Evolutionary conservation across 1,140 invertebrate species (phyloP), one percentile per base, ranked within the genome.

Genomic region (Aphelinus atriplicis): DNA sequence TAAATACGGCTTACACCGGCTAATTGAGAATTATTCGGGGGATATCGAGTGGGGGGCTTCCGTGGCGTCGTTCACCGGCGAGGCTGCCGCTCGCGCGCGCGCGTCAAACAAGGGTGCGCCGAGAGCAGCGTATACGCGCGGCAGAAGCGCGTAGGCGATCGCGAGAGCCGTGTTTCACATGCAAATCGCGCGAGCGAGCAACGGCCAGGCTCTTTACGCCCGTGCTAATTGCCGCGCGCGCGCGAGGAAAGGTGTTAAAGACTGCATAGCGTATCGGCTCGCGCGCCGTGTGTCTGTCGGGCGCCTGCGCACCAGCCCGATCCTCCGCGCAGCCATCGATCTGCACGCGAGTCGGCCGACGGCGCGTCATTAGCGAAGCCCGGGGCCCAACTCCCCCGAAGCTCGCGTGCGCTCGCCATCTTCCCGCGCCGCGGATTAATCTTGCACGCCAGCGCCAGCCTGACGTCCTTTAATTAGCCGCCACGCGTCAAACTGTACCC

Each of bases 371-470:
- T 87, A 87, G 83, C 81, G 82, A 26, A 26, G 26, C 26, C 26
- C 26, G 10, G 55, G 47, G 3, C 48, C 47, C 51, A 45, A 53
- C 47, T 1, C 9, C 3, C 1, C 45, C 47, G 61, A 3, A 9
- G 50, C 77, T 79, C 77, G 81, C 77, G 64, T 81, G 77, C 76
- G 77, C 78, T 66, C 71, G 75, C 76, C 81, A 83, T 84, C 80
- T 85, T 86, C 51, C 4, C 9, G 51, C 85, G 84, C 79, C 83
- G 82, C 82, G 83, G 82, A 86, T 86, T 83, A 84, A 86, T 86
- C 84, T 82, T 82, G 78, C 80, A 71, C 68, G 78, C 80, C 79
- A 76, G 58, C 72, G 60, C 82, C 51, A 53, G 72, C 80, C 80
- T 83, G 81, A 78, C 77, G 79, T 83, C 80, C 81, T 85, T 82